Evolutionary conservation across 2,797 vertebrate genomes (phyloP).

Genomic region (Myotis vivesi): DNA sequence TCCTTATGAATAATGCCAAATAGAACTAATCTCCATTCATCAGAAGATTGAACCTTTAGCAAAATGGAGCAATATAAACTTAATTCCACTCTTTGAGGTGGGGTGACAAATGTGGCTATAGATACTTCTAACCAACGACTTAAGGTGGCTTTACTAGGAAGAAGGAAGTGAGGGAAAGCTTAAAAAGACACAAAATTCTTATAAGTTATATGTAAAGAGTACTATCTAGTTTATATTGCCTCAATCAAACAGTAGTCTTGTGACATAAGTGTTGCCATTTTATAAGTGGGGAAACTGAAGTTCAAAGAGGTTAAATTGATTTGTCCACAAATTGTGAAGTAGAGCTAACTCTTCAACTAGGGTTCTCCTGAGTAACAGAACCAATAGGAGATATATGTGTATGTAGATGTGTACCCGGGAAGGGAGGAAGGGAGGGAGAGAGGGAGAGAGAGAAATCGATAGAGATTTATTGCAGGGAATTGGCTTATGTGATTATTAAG

Average conservation of each 20-base stretch:
- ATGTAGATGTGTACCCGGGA: not conserved
- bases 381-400: not conserved
- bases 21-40: not conserved
- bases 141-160: not conserved
- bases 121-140: not conserved
- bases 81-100: not conserved
- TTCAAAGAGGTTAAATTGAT: not conserved
- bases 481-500: not conserved
- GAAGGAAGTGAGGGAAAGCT: not conserved
- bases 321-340: not conserved
- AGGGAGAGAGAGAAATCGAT: not conserved
- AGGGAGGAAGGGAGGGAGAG: not conserved
- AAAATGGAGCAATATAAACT: not conserved
- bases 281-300: not conserved
- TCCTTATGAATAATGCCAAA: conserved; percentile 27
- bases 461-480: not conserved
- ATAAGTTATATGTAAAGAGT: not conserved
- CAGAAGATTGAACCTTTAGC: not conserved
- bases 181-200: not conserved
- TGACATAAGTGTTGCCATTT: not conserved
- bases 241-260: not conserved
- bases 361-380: not conserved
- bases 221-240: not conserved
- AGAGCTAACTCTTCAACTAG: not conserved
- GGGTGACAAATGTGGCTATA: not conserved